Evolutionary conservation across 2,113 vertebrate species (phyloP).

Genomic region (Notothenia rossii): DNA sequence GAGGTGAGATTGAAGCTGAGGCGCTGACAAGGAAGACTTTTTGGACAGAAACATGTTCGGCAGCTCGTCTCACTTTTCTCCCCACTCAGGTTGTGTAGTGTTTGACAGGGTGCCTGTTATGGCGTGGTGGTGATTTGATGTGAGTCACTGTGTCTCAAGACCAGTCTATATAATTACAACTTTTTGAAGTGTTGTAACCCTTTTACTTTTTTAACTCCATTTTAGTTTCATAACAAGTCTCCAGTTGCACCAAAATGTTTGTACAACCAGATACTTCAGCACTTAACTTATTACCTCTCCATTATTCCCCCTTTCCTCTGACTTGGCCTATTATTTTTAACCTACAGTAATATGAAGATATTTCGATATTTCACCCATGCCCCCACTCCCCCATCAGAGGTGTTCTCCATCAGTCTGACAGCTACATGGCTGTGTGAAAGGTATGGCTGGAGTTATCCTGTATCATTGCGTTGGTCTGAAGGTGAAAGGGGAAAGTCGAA

Average conservation of each 20-base stretch:
- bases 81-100: constrained; percentile 1
- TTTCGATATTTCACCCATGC: not conserved
- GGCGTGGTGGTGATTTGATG: not conserved
- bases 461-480: constrained; percentile 20
- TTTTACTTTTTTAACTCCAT: no score
- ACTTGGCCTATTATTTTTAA: not conserved
- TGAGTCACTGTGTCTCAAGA: no score
- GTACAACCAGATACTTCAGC: not conserved
- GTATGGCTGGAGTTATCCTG: constrained; percentile 10
- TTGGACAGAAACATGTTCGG: constrained; percentile 23
- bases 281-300: not conserved
- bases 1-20: constrained; percentile 45
- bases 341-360: not conserved
- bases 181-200: no score
- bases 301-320: not conserved
- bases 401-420: constrained; percentile 22
- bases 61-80: constrained; percentile 3
- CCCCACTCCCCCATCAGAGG: not conserved
- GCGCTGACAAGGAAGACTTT: constrained; percentile 22
- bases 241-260: not conserved
- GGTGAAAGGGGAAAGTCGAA: constrained; percentile 24
- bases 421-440: constrained; percentile 20
- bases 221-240: no score
- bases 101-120: constrained; percentile 26
- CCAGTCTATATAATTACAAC: not conserved